Evolutionary conservation across 2,113 vertebrate genomes (phyloP).

Genomic region (Pedetes capensis): DNA sequence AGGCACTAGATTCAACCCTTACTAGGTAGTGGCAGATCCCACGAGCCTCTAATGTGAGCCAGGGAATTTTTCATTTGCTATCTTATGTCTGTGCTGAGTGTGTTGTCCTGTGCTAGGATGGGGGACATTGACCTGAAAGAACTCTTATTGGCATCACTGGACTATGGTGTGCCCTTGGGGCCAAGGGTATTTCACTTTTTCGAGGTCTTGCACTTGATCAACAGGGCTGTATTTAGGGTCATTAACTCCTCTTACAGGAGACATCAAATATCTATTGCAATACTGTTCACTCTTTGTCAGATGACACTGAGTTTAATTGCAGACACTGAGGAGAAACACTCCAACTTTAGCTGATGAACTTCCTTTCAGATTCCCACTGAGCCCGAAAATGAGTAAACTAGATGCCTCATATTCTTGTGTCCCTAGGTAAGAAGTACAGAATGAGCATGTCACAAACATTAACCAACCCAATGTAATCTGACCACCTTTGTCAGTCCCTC

Average conservation of each 20-base stretch:
- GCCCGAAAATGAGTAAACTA: slow-evolving; percentile 12
- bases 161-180: background rate
- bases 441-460: background rate
- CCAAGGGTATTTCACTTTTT: background rate
- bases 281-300: background rate
- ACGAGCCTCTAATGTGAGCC: background rate
- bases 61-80: background rate
- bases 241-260: background rate
- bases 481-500: background rate
- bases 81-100: background rate
- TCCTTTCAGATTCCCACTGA: background rate
- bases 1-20: background rate
- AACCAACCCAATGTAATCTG: background rate
- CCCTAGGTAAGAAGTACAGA: background rate
- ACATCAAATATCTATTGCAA: background rate
- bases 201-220: background rate
- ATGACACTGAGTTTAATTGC: background rate
- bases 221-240: background rate
- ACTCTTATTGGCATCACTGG: background rate
- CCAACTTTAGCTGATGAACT: rapidly evolving
- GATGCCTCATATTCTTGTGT: background rate
- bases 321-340: background rate
- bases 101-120: background rate
- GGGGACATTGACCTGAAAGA: background rate
- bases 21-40: background rate